Conservation (phyloP, 1,140 invertebrate species). For the Campoletis sonorensis region DNA sequence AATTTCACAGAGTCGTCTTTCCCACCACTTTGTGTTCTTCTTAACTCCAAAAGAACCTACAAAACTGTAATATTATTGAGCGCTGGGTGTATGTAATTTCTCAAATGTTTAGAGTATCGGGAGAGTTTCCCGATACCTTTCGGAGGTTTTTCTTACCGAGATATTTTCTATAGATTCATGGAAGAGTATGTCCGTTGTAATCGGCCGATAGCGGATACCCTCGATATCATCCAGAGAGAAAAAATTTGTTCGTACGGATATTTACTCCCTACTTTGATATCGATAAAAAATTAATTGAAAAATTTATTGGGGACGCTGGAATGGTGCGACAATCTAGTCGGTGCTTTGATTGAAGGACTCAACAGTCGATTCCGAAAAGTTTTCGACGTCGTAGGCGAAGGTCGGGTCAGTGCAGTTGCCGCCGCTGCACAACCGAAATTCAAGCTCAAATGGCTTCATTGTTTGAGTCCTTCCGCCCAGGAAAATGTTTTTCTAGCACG, state of each 20-base stretch:
- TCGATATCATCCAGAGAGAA: neutral
- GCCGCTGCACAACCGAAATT: conserved; percentile 25
- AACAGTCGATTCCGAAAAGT: conserved; percentile 30
- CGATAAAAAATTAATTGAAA: neutral
- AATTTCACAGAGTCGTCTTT: too few relatives aligned
- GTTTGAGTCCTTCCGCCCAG: neutral
- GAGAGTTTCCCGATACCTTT: too few relatives aligned
- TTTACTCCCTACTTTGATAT: neutral
- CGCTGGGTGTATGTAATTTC: too few relatives aligned
- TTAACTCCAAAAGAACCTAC: too few relatives aligned
- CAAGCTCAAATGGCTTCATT: conserved; percentile 22
- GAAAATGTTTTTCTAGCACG: neutral
- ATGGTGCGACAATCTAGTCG: neutral
- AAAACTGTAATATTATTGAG: too few relatives aligned
- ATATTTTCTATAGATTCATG: neutral
- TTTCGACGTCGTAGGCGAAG: conserved; percentile 30
- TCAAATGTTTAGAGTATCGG: too few relatives aligned
- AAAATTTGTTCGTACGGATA: neutral
- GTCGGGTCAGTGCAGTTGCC: conserved; percentile 26
- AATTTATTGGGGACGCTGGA: neutral
- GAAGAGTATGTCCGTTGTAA: neutral
- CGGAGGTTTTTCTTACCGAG: too few relatives aligned
- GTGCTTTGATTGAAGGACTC: neutral
- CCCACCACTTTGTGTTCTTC: too few relatives aligned
- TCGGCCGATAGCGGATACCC: neutral